These are phyloP conservation scores for Patella vulgata DNA, from an alignment of 1,140 invertebrate genomes.

Conservation along the genomic window DNA sequence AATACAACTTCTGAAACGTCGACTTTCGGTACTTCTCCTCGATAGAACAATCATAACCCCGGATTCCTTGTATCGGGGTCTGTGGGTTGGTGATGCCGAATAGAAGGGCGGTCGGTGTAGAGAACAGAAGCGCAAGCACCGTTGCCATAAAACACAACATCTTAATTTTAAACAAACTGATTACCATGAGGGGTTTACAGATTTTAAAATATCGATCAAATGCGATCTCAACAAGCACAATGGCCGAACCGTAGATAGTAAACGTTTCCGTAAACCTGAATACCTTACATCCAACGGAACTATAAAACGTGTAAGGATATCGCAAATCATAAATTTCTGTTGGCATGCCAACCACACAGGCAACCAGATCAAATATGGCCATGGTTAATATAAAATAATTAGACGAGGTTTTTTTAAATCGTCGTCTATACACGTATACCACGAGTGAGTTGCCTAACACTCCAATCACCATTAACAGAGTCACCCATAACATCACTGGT, in stretches of 20 bases:
- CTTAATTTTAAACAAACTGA: conserved; percentile 43
- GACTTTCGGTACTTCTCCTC: conserved; percentile 31
- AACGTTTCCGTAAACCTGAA: conserved; percentile 40
- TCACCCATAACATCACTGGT: conserved; percentile 42
- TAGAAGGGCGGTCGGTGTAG: conserved; percentile 30
- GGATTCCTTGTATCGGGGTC: conserved; percentile 15
- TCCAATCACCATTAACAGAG: conserved; percentile 43
- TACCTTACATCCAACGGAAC: conserved; percentile 39
- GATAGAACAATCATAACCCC: conserved; percentile 45
- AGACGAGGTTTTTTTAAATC: conserved; percentile 46
- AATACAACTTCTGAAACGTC: conserved; percentile 35
- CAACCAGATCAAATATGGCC: conserved; percentile 52
- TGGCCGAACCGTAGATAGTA: conserved; percentile 44
- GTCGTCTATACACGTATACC: conserved; percentile 43
- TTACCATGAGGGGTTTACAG: conserved; percentile 43
- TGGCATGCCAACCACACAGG: conserved; percentile 48
- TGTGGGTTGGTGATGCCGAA: conserved; percentile 35
- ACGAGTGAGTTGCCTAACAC: conserved; percentile 46
- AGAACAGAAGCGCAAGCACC: conserved; percentile 32
- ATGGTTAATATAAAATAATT: conserved; percentile 55
- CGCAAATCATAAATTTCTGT: conserved; percentile 46
- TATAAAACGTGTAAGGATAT: conserved; percentile 50
- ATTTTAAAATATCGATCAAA: conserved; percentile 54
- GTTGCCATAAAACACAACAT: conserved; percentile 38
- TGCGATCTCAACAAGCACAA: conserved; percentile 47